These are phyloP conservation scores for Listronotus oregonensis DNA, from an alignment of 1,140 invertebrate species.

Conservation along the genomic window DNA sequence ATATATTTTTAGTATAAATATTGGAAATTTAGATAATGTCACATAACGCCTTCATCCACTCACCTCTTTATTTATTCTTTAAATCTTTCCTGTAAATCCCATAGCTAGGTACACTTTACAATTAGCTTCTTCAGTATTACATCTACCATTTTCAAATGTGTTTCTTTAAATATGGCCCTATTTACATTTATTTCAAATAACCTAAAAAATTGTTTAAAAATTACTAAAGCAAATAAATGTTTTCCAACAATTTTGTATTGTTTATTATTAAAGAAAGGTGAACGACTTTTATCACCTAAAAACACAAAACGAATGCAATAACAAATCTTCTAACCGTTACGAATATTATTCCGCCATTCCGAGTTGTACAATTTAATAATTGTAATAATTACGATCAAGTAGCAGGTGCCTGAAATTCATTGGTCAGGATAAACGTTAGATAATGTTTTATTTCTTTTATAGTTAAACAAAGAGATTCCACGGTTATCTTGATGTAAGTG, in stretches of 20 bases:
- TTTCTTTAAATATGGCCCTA: too few species aligned
- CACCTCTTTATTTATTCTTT: too few species aligned
- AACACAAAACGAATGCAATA: constrained; percentile 4
- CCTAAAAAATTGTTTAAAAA: too few species aligned
- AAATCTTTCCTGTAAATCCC: too few species aligned
- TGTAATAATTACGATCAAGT: constrained; percentile 26
- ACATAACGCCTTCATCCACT: too few species aligned
- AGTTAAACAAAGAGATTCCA: constrained; percentile 23
- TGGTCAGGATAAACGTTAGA: constrained; percentile 20
- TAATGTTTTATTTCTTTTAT: constrained; percentile 13
- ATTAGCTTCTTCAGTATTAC: too few species aligned
- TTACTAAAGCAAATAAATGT: too few species aligned
- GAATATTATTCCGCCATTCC: not conserved
- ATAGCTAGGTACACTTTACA: too few species aligned
- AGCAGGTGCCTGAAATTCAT: constrained; percentile 20
- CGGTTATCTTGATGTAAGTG: constrained; percentile 22
- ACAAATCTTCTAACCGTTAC: constrained; percentile 29
- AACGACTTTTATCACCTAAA: constrained; percentile 18
- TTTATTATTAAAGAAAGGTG: constrained; percentile 3
- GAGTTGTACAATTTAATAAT: constrained; percentile 29
- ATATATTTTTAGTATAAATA: too few species aligned
- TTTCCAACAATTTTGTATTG: not conserved
- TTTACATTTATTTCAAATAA: too few species aligned
- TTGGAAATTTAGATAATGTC: too few species aligned
- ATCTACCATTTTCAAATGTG: too few species aligned